Conservation (phyloP, 2,888 invertebrate genomes). For the Cantharis flavilabris region DNA sequence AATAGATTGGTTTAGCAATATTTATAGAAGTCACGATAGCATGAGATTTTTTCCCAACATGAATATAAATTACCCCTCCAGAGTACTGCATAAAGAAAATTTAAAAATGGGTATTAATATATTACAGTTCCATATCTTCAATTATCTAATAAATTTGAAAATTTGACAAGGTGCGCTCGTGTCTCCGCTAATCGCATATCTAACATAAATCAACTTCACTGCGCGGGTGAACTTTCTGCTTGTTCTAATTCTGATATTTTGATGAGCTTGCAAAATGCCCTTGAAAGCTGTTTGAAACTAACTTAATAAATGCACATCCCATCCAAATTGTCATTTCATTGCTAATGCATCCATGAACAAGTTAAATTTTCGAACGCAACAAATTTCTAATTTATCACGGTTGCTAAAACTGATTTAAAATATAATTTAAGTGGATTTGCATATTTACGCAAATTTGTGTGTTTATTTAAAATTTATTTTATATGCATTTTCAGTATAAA, state of each 20-base stretch:
- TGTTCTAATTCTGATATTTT: constrained; percentile 52
- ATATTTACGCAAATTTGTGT: constrained; percentile 1
- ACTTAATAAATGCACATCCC: constrained; percentile 41
- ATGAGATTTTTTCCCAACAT: neutral
- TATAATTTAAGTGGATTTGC: constrained; percentile 34
- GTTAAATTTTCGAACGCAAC: constrained; percentile 36
- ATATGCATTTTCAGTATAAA: neutral
- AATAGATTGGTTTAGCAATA: neutral
- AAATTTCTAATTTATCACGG: constrained; percentile 45
- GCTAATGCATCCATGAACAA: constrained; percentile 41
- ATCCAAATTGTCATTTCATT: constrained; percentile 44
- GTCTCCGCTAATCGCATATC: constrained; percentile 23
- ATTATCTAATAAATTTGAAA: constrained; percentile 27
- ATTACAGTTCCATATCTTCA: constrained; percentile 28
- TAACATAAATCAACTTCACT: constrained; percentile 45
- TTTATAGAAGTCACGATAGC: neutral
- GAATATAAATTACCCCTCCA: neutral
- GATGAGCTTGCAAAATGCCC: constrained; percentile 54
- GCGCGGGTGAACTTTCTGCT: constrained; percentile 46
- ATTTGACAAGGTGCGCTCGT: constrained; percentile 24
- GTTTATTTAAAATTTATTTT: neutral
- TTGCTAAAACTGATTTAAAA: constrained; percentile 32
- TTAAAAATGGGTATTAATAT: constrained; percentile 7
- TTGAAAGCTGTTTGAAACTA: constrained; percentile 48
- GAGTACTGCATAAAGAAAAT: neutral